Conservation (phyloP, 2,888 invertebrate species). For the Ceramica pisi region DNA sequence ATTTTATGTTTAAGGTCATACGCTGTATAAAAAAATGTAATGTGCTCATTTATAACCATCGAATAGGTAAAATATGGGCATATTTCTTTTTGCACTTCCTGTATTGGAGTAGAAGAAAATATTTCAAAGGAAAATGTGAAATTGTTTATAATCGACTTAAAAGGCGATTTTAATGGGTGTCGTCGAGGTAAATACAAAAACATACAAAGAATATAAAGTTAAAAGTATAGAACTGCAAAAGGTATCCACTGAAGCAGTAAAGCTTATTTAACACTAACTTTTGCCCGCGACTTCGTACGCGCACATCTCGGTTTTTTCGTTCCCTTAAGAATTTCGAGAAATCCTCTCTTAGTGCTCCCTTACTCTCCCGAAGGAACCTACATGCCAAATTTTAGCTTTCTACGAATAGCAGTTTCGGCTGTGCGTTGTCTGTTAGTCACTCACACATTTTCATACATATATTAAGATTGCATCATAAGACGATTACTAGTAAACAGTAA, state of each 20-base stretch:
- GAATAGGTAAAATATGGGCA: neutral
- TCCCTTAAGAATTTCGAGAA: too few species aligned
- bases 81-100: neutral
- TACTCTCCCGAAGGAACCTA: too few species aligned
- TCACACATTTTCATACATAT: too few species aligned
- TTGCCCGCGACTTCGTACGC: too few species aligned
- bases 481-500: conserved; percentile 24
- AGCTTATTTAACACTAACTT: too few species aligned
- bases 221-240: conserved; percentile 12
- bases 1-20: conserved; percentile 6
- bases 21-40: conserved; percentile 11
- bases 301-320: too few species aligned
- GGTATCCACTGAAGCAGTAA: conserved; percentile 5
- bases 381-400: too few species aligned
- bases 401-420: too few species aligned
- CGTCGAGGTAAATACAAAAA: conserved; percentile 26
- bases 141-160: conserved; percentile 37
- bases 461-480: conserved; percentile 20
- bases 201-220: conserved; percentile 12
- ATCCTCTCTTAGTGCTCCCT: too few species aligned
- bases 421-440: too few species aligned
- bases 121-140: conserved; percentile 14
- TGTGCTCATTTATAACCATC: neutral
- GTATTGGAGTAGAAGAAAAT: conserved; percentile 1
- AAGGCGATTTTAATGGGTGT: conserved; percentile 42